Conservation (phyloP, 2,888 invertebrate species). For the Luperina nickerlii region DNA sequence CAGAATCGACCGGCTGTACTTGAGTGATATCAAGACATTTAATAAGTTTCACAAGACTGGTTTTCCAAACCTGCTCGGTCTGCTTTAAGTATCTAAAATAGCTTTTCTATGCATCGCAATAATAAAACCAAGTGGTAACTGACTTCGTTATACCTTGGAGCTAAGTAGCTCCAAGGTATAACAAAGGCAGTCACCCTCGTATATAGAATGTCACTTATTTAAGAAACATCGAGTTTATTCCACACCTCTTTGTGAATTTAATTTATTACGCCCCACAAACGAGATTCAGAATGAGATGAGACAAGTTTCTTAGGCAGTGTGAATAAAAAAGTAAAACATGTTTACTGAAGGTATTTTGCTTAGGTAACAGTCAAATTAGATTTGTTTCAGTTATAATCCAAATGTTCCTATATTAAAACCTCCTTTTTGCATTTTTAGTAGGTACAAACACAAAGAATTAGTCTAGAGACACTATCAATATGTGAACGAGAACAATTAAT, state of each 20-base stretch:
- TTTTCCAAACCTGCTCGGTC: too few relatives aligned
- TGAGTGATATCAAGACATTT: neutral
- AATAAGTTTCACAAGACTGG: too few relatives aligned
- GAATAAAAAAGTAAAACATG: conserved; percentile 32
- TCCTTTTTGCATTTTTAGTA: neutral
- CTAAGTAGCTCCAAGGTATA: neutral
- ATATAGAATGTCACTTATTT: conserved; percentile 61
- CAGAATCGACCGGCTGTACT: too few relatives aligned
- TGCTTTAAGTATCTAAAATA: neutral
- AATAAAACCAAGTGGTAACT: neutral
- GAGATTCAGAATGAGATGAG: conserved; percentile 65
- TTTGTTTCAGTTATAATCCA: neutral
- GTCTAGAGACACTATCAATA: neutral
- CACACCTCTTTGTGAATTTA: conserved; percentile 78
- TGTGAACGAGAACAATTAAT: neutral
- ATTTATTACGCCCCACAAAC: conserved; percentile 78
- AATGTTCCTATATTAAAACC: neutral
- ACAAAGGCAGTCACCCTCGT: neutral
- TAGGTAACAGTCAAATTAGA: neutral
- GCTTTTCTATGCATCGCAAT: neutral
- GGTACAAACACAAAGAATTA: neutral
- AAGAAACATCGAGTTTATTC: conserved; percentile 64
- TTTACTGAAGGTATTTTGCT: conserved; percentile 14
- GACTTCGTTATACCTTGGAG: too few relatives aligned
- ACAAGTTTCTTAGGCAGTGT: conserved; percentile 64